Conservation (phyloP, 37 sponge, comb jelly and placozoan genomes). For the Theonella swinhoei region DNA sequence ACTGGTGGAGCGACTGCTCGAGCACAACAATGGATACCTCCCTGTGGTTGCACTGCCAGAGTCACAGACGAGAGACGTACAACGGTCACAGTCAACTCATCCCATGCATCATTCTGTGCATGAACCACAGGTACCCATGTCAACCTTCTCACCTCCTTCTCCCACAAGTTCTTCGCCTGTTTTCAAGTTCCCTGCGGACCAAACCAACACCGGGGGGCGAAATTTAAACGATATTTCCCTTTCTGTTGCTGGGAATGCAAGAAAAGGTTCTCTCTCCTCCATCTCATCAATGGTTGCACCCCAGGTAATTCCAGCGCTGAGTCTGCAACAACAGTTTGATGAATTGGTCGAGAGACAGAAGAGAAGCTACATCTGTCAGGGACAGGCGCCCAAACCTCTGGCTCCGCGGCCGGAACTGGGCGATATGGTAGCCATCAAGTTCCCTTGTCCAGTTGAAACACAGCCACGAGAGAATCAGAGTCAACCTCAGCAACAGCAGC, state of each 20-base stretch:
- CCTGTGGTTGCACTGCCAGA: slow-evolving; percentile 61
- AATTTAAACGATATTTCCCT: not conserved
- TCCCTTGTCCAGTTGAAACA: not conserved
- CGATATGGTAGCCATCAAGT: slow-evolving; percentile 45
- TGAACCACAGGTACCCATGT: slow-evolving; percentile 31
- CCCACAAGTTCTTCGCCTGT: slow-evolving; percentile 44
- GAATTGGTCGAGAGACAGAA: slow-evolving; percentile 54
- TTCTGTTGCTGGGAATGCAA: not conserved
- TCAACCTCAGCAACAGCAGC: not conserved
- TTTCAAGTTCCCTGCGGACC: slow-evolving; percentile 56
- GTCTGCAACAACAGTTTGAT: slow-evolving; percentile 51
- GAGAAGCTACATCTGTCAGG: slow-evolving; percentile 53
- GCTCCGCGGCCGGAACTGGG: slow-evolving; percentile 53
- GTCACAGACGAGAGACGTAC: slow-evolving; percentile 5
- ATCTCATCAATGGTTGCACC: not conserved
- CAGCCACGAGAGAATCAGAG: not conserved
- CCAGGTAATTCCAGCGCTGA: slow-evolving; percentile 35
- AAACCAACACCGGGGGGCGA: too few relatives aligned
- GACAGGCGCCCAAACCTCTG: slow-evolving; percentile 16
- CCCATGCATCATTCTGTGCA: slow-evolving; percentile 6
- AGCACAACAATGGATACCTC: slow-evolving; percentile 70
- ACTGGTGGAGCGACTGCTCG: slow-evolving; percentile 74
- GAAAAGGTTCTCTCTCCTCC: slow-evolving; percentile 4
- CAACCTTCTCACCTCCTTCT: slow-evolving; percentile 16
- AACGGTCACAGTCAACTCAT: slow-evolving; percentile 12